Conservation (phyloP, 1,140 invertebrate genomes). For the Drosophila persimilis region DNA sequence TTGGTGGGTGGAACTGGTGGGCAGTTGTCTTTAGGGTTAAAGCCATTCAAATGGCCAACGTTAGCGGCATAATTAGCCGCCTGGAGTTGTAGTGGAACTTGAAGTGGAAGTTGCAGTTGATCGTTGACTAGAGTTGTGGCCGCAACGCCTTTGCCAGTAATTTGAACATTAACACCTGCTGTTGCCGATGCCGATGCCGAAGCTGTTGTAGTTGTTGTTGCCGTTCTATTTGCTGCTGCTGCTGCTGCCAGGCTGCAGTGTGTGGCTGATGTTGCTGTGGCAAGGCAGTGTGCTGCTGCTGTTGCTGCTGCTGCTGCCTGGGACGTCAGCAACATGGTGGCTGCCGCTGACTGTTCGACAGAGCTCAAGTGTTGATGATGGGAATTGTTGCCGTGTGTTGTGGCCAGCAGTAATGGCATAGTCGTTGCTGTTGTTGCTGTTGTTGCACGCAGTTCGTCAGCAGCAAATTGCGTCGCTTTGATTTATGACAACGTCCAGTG, state of each 20-base stretch:
- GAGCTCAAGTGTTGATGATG: constrained; percentile 67
- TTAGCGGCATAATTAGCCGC: constrained; percentile 75
- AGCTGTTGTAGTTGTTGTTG: constrained; percentile 34
- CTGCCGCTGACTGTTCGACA: constrained; percentile 22
- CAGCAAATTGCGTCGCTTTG: constrained; percentile 81
- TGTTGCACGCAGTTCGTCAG: constrained; percentile 72
- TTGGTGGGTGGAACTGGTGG: constrained; percentile 52
- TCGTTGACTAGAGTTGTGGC: constrained; percentile 58
- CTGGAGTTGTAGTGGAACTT: background rate
- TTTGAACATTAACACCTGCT: constrained; percentile 81
- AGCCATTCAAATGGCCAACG: constrained; percentile 78
- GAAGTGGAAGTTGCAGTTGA: constrained; percentile 52
- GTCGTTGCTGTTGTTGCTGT: constrained; percentile 45
- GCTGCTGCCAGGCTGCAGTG: constrained; percentile 3
- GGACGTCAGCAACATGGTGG: constrained; percentile 60
- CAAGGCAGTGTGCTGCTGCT: constrained; percentile 28
- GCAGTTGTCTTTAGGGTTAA: constrained; percentile 68
- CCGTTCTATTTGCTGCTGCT: constrained; percentile 27
- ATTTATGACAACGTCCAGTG: constrained; percentile 70
- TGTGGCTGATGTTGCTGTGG: constrained; percentile 26
- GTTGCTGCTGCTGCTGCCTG: constrained; percentile 14
- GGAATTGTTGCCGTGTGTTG: constrained; percentile 60
- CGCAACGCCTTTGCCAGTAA: constrained; percentile 75
- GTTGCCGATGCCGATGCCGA: constrained; percentile 34
- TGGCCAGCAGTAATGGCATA: constrained; percentile 65